Base-by-base conservation (phyloP, 1,140 invertebrate genomes). In the Drosophila elegans region DNA sequence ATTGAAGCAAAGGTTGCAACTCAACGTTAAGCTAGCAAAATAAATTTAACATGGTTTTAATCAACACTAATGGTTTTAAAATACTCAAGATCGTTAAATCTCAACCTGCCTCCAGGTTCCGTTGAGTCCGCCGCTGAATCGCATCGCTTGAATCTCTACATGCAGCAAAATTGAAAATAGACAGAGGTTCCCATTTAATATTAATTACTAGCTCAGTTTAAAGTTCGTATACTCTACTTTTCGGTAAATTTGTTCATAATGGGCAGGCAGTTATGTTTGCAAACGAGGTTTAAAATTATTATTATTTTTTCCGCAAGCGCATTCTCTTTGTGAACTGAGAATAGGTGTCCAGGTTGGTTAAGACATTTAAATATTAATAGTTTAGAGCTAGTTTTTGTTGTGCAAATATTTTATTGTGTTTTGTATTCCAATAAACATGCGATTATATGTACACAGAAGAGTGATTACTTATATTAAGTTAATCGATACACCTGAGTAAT, bases 81-180 rank as follows among this genome's bases (percentile, higher is more conserved):
- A 78, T 59, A 68, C 53, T 75, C 74, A 74, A 72, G 63, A 52
- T 80, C 71, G 52, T 79, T 78, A 69, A 74, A 68, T 53, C 41
- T 91, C 78, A 90, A 92, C 91, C 91, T 92, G 91, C 91, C 91
- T 92, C 91, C 91, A 91, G 52, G 75, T 80, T 32, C 75, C 85
- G 61, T 84, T 83, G 79, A 68, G 79, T 86, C 82, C 82, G 61
- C 64, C 76, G 72, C 56, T 90, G 75, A 55, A 76, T 55, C 91
- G 84, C 91, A 92, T 91, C 81, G 91, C 91, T 80, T 92, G 81
- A 72, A 92, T 92, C 74, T 92, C 91, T 92, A 71, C 72, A 78
- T 72, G 64, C 80, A 36, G 61, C 60, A 74, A 49, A 52, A 71
- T 81, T 51, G 73, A 79, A 86, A 88, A 75, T 59, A 76, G 76